phyloP scores from a whole-genome alignment of 2,888 invertebrate species.

The Melinaea marsaeus region DNA sequence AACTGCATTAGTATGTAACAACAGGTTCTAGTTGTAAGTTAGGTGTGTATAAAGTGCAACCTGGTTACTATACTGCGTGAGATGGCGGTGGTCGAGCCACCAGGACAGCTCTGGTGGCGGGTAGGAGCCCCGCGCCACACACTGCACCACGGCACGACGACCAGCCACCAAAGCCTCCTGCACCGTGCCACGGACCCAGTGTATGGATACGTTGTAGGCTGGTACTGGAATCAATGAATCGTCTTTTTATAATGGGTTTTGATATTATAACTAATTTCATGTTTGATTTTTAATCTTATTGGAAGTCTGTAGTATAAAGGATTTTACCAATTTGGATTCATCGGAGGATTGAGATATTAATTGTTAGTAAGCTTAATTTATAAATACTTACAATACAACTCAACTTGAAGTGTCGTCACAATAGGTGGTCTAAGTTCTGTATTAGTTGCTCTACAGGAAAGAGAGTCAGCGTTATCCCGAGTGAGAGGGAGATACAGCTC shows the following conservation, averaged over 20 bases:
- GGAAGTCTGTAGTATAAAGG: background rate
- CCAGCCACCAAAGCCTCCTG: constrained; percentile 60
- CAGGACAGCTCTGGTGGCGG: constrained; percentile 69
- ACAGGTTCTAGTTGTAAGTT: no score
- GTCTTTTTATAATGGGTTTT: background rate
- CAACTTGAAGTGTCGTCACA: constrained; percentile 81
- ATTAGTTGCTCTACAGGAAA: constrained; percentile 86
- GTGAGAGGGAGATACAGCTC: constrained; percentile 82
- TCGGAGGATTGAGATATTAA: no score
- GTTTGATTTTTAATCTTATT: background rate
- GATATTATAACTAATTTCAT: background rate
- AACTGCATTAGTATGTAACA: no score
- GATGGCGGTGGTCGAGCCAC: constrained; percentile 68
- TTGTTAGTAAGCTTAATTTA: background rate
- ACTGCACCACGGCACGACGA: constrained; percentile 57
- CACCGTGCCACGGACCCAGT: constrained; percentile 61
- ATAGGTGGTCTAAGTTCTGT: constrained; percentile 84
- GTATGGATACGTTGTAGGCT: constrained; percentile 68
- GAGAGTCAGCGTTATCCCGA: constrained; percentile 81
- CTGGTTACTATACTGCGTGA: constrained; percentile 70
- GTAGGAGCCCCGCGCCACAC: constrained; percentile 65
- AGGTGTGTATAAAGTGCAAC: constrained; percentile 34
- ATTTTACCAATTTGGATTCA: no score
- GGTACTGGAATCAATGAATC: constrained; percentile 49
- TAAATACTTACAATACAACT: constrained; percentile 84